Percentiles rank a stretch among this genome's conserved stretches.
Evolutionary conservation across 1,140 invertebrate genomes (phyloP).

Genomic region (Aricia agestis): DNA sequence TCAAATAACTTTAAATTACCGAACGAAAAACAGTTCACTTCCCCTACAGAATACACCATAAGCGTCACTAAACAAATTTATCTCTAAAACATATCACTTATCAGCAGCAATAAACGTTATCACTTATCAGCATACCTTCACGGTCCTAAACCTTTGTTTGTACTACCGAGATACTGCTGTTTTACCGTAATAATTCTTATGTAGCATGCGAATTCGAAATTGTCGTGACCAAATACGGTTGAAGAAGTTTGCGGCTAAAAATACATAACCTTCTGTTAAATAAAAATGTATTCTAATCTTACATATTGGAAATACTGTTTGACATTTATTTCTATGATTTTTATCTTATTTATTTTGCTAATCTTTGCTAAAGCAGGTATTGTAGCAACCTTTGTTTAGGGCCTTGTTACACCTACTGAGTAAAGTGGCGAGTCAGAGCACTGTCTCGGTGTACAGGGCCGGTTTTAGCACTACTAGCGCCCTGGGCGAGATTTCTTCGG

Average conservation of each 20-base stretch:
- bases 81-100: background rate
- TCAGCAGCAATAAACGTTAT: background rate
- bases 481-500: no score
- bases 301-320: no score
- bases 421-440: no score
- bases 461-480: no score
- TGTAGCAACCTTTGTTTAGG: no score
- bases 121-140: background rate
- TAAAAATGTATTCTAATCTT: background rate
- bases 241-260: background rate
- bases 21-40: background rate
- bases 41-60: background rate
- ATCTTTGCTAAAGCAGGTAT: no score
- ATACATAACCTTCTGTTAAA: background rate
- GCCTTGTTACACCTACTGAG: no score
- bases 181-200: background rate
- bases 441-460: no score
- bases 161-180: background rate
- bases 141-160: background rate
- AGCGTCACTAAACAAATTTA: background rate
- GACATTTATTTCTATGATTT: no score
- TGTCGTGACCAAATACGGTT: slow-evolving; percentile 2
- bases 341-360: no score
- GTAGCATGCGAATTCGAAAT: background rate
- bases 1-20: no score